Percentiles rank a stretch among this genome's conserved stretches.
Conservation (phyloP, 1,140 invertebrate species). For the Temnothorax longispinosus region DNA sequence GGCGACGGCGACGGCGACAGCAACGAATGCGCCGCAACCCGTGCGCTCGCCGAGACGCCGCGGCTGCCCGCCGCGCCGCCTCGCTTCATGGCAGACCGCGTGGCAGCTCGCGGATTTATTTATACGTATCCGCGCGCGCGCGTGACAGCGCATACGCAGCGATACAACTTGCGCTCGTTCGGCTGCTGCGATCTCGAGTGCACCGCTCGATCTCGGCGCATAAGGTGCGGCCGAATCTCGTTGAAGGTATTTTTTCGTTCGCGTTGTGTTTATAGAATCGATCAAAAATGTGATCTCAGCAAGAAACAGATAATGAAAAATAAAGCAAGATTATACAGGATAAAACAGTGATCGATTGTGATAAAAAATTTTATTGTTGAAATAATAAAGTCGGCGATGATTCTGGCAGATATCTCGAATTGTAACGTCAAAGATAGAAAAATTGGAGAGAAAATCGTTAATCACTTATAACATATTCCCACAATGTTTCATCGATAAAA, state of each 20-base stretch:
- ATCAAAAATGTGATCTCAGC: background rate
- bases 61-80: background rate
- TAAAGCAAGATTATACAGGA: background rate
- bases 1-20: slow-evolving; percentile 10
- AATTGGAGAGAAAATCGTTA: background rate
- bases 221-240: slow-evolving; percentile 13
- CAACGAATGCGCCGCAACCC: background rate
- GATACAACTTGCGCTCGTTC: background rate
- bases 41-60: slow-evolving; percentile 74
- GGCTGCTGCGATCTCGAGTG: slow-evolving; percentile 8
- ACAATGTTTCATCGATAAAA: background rate
- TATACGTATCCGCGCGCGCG: slow-evolving; percentile 70
- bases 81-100: slow-evolving; percentile 83
- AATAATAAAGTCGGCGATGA: background rate
- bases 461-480: background rate
- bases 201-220: background rate
- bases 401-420: background rate
- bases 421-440: background rate
- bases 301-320: background rate
- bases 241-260: background rate
- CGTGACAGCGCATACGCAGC: background rate
- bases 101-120: slow-evolving; percentile 83
- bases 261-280: background rate
- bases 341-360: background rate
- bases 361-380: background rate